A percentile compares a stretch with the other conserved stretches of the same genome.
Evolutionary conservation across 2,888 invertebrate species (phyloP).

Genomic region (Charanyca ferruginea): DNA sequence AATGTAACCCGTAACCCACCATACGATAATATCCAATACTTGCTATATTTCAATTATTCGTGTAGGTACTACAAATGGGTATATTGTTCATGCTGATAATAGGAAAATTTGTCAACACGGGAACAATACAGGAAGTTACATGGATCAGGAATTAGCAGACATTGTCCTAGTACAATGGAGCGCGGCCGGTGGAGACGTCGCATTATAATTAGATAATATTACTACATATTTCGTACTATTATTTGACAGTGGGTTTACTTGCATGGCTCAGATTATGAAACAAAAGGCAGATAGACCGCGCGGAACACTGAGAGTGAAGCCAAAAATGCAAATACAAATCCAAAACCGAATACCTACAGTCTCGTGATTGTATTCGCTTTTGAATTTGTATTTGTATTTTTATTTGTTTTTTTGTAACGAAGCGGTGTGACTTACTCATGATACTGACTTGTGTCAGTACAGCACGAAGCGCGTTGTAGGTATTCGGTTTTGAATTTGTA

Average conservation of each 20-base stretch:
- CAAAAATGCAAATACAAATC: too few species aligned
- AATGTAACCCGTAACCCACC: constrained; percentile 14
- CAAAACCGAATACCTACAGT: too few species aligned
- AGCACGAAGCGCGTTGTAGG: too few species aligned
- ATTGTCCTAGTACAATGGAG: constrained; percentile 86
- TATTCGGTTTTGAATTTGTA: too few species aligned
- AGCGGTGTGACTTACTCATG: too few species aligned
- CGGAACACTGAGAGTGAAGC: too few species aligned
- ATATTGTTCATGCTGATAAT: constrained; percentile 86
- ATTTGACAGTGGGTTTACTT: constrained; percentile 10
- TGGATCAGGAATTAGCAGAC: constrained; percentile 89
- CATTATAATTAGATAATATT: constrained; percentile 85
- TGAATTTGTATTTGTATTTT: too few species aligned
- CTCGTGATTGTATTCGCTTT: too few species aligned
- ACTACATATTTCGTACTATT: constrained; percentile 48
- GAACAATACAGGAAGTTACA: constrained; percentile 89
- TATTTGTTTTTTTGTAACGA: too few species aligned
- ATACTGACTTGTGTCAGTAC: too few species aligned
- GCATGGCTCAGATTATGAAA: too few species aligned
- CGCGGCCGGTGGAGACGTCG: constrained; percentile 60
- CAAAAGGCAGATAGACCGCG: too few species aligned
- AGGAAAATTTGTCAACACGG: constrained; percentile 90
- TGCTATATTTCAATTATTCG: constrained; percentile 68
- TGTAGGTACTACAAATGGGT: constrained; percentile 70
- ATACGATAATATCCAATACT: constrained; percentile 35